A percentile compares a stretch with the other conserved stretches of the same genome.
Conservation (phyloP, 2,888 invertebrate species). For the Callosobruchus maculatus region DNA sequence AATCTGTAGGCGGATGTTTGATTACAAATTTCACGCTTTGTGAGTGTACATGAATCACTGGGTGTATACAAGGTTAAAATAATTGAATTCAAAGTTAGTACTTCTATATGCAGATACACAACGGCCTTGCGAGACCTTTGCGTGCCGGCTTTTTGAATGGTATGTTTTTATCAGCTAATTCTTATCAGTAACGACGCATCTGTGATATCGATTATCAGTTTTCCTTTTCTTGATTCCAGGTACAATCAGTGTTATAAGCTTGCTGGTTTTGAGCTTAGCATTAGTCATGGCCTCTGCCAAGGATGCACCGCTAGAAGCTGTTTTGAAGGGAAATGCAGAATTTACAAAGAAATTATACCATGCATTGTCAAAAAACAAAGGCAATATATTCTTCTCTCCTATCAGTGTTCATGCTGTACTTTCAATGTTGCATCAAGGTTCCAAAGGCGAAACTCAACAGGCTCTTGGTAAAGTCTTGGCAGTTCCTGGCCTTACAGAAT, state of each 20-base stretch:
- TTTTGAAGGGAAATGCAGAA: conserved; percentile 34
- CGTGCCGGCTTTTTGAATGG: not conserved
- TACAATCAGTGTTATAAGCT: not conserved
- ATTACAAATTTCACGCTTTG: not conserved
- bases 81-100: not conserved
- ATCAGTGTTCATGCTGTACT: conserved; percentile 47
- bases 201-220: not conserved
- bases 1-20: not conserved
- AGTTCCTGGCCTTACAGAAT: conserved; percentile 27
- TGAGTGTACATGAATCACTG: not conserved
- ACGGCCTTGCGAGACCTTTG: not conserved
- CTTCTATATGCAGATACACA: not conserved
- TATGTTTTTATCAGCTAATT: not conserved
- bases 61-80: not conserved
- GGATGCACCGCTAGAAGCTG: conserved; percentile 20
- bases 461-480: conserved; percentile 36
- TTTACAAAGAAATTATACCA: conserved; percentile 40
- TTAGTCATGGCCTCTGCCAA: conserved; percentile 22
- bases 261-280: not conserved
- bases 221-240: not conserved
- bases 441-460: conserved; percentile 38
- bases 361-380: conserved; percentile 29
- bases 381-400: conserved; percentile 48
- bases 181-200: not conserved
- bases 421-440: conserved; percentile 45